Conservation (phyloP, 2,888 invertebrate genomes). For the Amphipoea lucens region DNA sequence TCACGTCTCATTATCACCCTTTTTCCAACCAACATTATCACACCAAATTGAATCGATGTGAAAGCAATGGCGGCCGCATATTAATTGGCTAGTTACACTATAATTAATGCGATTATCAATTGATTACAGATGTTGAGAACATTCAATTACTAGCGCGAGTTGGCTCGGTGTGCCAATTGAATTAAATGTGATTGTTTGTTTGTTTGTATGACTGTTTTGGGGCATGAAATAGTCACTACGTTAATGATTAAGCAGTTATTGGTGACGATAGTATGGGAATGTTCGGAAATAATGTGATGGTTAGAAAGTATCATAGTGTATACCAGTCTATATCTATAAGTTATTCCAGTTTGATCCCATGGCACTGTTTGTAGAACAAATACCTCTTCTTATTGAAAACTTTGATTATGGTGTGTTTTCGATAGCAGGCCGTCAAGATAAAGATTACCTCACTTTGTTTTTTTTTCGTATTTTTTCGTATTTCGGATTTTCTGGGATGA, state of each 20-base stretch:
- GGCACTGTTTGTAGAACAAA: not conserved
- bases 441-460: not conserved
- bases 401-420: not conserved
- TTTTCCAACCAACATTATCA: constrained; percentile 25
- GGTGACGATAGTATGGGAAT: not conserved
- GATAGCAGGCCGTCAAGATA: not conserved
- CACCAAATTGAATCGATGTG: constrained; percentile 28
- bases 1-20: not conserved
- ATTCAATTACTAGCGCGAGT: constrained; percentile 64
- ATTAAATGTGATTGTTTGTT: constrained; percentile 50
- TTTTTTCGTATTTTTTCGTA: not conserved
- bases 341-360: too few species aligned
- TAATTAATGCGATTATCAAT: constrained; percentile 71
- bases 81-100: constrained; percentile 60
- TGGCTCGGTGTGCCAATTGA: constrained; percentile 47
- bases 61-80: constrained; percentile 58
- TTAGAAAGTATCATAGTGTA: not conserved
- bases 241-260: constrained; percentile 4
- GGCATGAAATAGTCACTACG: not conserved
- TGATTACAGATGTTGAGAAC: constrained; percentile 66
- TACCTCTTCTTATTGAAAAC: not conserved
- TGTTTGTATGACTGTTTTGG: constrained; percentile 44
- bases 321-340: not conserved
- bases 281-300: not conserved
- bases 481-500: not conserved